phyloP scores from a whole-genome alignment of 2,888 invertebrate species.

The Halocaridina rubra region DNA sequence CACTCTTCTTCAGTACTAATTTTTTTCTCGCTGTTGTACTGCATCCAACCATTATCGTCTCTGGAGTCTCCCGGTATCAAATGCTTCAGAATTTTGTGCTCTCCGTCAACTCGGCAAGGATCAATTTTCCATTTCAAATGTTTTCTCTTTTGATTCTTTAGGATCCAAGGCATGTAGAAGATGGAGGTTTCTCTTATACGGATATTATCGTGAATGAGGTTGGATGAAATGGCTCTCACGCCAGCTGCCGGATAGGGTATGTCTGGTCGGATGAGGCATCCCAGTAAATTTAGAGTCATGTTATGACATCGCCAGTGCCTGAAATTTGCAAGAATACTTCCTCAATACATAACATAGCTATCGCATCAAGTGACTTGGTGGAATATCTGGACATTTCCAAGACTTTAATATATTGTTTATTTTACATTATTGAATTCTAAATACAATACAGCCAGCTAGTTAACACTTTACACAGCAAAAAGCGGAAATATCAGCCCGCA shows the following conservation, averaged over 20 bases:
- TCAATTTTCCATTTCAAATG: constrained; percentile 75
- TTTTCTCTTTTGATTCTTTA: constrained; percentile 80
- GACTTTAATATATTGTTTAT: no score
- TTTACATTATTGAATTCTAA: no score
- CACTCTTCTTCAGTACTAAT: constrained; percentile 79
- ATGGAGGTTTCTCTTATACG: constrained; percentile 81
- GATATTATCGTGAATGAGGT: constrained; percentile 82
- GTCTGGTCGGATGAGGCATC: constrained; percentile 79
- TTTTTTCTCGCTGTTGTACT: constrained; percentile 75
- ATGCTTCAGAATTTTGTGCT: neutral
- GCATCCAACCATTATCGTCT: constrained; percentile 74
- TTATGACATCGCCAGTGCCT: constrained; percentile 87
- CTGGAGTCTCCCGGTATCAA: constrained; percentile 34
- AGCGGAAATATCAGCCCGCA: no score
- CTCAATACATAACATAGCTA: neutral
- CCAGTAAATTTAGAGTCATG: constrained; percentile 80
- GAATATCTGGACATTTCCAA: no score
- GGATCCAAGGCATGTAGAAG: constrained; percentile 74
- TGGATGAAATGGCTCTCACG: constrained; percentile 76
- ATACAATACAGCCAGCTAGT: no score
- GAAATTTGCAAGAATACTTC: constrained; percentile 30
- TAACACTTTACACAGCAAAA: no score
- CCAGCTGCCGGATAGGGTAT: constrained; percentile 75
- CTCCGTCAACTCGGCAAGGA: constrained; percentile 70
- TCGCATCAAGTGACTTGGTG: no score